Evolutionary conservation across 2,888 invertebrate genomes (phyloP).

Genomic region (Anaspis maculata): DNA sequence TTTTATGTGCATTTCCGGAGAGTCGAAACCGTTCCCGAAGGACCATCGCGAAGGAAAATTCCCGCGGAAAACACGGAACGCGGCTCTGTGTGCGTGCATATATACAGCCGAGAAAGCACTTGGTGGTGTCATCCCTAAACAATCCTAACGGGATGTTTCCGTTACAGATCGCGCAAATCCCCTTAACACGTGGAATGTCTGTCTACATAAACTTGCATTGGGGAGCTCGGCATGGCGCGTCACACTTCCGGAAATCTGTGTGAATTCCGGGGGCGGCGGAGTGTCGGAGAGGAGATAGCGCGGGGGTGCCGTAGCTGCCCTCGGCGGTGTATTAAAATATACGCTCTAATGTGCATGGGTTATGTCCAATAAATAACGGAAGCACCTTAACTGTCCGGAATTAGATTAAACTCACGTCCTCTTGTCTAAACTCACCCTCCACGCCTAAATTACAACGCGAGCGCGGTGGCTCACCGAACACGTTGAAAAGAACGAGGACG

Average conservation of each 20-base stretch:
- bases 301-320: too few relatives aligned
- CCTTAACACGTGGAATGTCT: conserved; percentile 25
- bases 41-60: too few relatives aligned
- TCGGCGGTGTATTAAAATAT: conserved; percentile 12
- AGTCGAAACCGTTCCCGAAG: too few relatives aligned
- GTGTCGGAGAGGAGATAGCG: too few relatives aligned
- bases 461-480: too few relatives aligned
- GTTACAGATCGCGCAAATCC: conserved; percentile 26
- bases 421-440: conserved; percentile 9
- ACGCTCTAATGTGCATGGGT: conserved; percentile 13
- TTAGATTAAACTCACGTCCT: conserved; percentile 16
- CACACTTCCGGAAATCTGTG: too few relatives aligned
- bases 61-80: too few relatives aligned
- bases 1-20: too few relatives aligned
- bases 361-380: conserved; percentile 15
- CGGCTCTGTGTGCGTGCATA: too few relatives aligned
- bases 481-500: conserved; percentile 4
- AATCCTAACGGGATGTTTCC: conserved; percentile 18
- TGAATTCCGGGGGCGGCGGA: too few relatives aligned
- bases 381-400: conserved; percentile 16
- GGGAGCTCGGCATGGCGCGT: too few relatives aligned
- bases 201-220: conserved; percentile 19
- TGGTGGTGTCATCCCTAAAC: conserved; percentile 11
- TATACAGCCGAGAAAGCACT: too few relatives aligned
- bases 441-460: conserved; percentile 7